phyloP scores from a whole-genome alignment of 2,797 vertebrate genomes.

The Limnodromus scolopaceus region DNA sequence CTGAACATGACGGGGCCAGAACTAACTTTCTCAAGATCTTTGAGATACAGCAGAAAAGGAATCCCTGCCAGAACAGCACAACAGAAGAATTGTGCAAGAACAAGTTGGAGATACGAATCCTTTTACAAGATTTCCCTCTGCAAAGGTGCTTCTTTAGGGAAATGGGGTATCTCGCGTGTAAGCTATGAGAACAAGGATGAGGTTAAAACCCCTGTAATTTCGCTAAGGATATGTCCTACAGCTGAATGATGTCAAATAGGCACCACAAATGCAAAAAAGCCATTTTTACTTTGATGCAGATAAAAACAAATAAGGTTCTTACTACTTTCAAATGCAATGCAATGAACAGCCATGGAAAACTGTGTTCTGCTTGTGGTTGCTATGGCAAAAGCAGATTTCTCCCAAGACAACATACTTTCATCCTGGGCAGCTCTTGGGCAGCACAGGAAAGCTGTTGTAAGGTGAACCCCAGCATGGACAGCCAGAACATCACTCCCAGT shows the following conservation, averaged over 20 bases:
- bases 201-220: neutral
- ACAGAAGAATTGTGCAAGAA: neutral
- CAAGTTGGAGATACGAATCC: neutral
- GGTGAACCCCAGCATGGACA: neutral
- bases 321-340: neutral
- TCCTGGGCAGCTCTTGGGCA: neutral
- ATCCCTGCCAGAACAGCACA: neutral
- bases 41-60: neutral
- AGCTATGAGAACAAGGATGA: neutral
- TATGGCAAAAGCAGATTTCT: neutral
- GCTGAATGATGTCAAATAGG: neutral
- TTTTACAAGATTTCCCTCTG: neutral
- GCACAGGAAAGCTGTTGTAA: neutral
- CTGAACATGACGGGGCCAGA: neutral
- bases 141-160: neutral
- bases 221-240: neutral
- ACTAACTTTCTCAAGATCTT: neutral
- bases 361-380: neutral
- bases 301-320: neutral
- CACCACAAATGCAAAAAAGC: neutral
- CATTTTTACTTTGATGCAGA: neutral
- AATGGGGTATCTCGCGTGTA: neutral
- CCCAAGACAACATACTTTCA: neutral
- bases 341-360: neutral
- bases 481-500: fast-evolving